Evolutionary conservation across 2,113 vertebrate species (phyloP), one percentile per base, ranked within the genome.

Genomic region (Carassius gibelio): DNA sequence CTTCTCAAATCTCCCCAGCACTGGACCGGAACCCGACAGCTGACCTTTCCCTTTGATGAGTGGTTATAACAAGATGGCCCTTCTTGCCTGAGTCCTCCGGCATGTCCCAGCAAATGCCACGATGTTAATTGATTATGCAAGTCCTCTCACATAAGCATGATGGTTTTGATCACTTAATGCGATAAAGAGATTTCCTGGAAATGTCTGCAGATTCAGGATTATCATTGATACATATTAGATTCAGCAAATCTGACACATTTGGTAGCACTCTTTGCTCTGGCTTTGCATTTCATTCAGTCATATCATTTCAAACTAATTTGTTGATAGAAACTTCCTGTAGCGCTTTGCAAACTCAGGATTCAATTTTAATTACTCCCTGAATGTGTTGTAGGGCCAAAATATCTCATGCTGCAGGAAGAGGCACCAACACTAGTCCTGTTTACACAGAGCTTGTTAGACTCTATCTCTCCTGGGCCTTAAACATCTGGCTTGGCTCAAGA

Each of bases 371-470:
- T 55, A n/a, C 15, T 15, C 26, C 62, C 13, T 59, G 17, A 52
- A 66, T 23, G 30, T 36, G 45, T 38, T 59, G 59, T 75, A 6
- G 42, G 23, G 90, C 75, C 61, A 84, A 80, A 59, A 19, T 14
- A 78, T 83, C 86, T 85, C 87, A 88, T 86, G 87, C 86, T 90
- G 91, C 90, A 91, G 89, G 92, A 90, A 88, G 89, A 90, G 30
- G 30, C 10, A 71, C 4, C 64, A 79, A 87, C 87, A 84, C 84
- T 59, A 89, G 83, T 84, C 82, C 61, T 88, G 86, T 89, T 86
- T 90, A 91, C 90, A 90, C 87, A 90, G 86, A 86, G 81, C 87
- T 89, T 91, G 90, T 90, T 90, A 90, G 88, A 42, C 89, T 84
- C 87, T 45, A 76, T 84, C 38, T 86, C 90, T 90, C 89, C 5